Conservation (phyloP, 1,140 invertebrate species). For the Penaeus indicus region DNA sequence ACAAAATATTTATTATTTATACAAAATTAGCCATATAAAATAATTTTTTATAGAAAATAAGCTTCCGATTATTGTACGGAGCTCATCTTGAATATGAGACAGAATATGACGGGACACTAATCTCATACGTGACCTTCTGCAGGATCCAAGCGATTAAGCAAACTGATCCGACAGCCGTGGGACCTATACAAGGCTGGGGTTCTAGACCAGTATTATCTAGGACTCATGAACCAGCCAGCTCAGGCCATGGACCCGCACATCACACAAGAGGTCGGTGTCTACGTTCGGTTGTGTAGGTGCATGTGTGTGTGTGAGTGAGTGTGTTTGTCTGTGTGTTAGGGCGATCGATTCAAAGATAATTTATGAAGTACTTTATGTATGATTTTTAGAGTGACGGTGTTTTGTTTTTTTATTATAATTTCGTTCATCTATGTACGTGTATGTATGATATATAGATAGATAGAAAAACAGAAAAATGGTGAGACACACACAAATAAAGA, state of each 20-base stretch:
- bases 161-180: conserved; percentile 88
- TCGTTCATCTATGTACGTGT: no score
- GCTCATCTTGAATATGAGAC: no score
- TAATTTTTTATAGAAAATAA: no score
- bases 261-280: conserved; percentile 81
- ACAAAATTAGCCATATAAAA: no score
- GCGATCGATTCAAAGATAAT: no score
- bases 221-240: conserved; percentile 92
- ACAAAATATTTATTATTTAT: no score
- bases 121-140: background rate
- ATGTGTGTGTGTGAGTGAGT: background rate
- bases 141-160: conserved; percentile 87
- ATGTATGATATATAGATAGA: no score
- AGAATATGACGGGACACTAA: no score
- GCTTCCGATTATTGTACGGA: no score
- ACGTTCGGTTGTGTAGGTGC: background rate
- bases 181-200: conserved; percentile 91
- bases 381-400: no score
- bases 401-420: background rate
- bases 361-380: no score
- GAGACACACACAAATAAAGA: background rate
- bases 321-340: background rate
- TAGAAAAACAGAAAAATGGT: background rate
- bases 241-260: conserved; percentile 95
- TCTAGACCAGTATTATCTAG: conserved; percentile 93